A percentile compares a stretch with the other conserved stretches of the same genome.
Evolutionary conservation across 35 echinoderm and acorn worm species (phyloP).

Genomic region (Anneissia japonica): DNA sequence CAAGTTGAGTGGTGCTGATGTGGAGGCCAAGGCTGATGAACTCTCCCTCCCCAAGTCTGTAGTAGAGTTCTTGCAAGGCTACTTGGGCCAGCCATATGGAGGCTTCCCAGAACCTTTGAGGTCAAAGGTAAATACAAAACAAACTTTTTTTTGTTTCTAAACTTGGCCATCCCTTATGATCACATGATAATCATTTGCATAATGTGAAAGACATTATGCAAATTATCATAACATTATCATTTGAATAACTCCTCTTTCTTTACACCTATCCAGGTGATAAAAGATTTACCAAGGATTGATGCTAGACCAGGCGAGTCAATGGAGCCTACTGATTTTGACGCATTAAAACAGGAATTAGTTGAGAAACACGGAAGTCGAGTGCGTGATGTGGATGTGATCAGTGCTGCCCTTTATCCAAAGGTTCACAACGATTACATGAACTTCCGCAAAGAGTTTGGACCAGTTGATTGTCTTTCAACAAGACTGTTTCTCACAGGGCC

Average conservation of each 20-base stretch:
- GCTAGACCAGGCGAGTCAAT: slow-evolving; percentile 77
- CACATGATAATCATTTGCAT: too few species aligned
- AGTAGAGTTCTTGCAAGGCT: slow-evolving; percentile 92
- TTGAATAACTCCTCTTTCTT: background rate
- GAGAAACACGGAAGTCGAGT: slow-evolving; percentile 63
- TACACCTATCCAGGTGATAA: slow-evolving; percentile 56
- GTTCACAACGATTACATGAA: slow-evolving; percentile 87
- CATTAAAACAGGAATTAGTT: slow-evolving; percentile 42
- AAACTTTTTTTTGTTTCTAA: background rate
- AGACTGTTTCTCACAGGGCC: slow-evolving; percentile 87
- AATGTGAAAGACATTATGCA: too few species aligned
- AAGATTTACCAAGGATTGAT: slow-evolving; percentile 47
- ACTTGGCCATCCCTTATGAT: too few species aligned
- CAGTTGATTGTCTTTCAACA: slow-evolving; percentile 62
- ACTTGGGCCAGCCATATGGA: slow-evolving; percentile 87
- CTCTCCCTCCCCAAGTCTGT: slow-evolving; percentile 93
- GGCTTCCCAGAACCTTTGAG: slow-evolving; percentile 97
- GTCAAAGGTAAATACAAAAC: slow-evolving; percentile 47
- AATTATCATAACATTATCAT: background rate
- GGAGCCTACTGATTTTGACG: slow-evolving; percentile 64
- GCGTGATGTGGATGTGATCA: slow-evolving; percentile 68
- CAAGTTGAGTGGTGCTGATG: slow-evolving; percentile 59
- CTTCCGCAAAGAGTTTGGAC: slow-evolving; percentile 73
- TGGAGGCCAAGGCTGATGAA: slow-evolving; percentile 87
- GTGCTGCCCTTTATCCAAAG: slow-evolving; percentile 91